Percentiles rank a stretch among this genome's conserved stretches.
Conservation (phyloP, 2,888 invertebrate species). For the Lathronympha strigana region DNA sequence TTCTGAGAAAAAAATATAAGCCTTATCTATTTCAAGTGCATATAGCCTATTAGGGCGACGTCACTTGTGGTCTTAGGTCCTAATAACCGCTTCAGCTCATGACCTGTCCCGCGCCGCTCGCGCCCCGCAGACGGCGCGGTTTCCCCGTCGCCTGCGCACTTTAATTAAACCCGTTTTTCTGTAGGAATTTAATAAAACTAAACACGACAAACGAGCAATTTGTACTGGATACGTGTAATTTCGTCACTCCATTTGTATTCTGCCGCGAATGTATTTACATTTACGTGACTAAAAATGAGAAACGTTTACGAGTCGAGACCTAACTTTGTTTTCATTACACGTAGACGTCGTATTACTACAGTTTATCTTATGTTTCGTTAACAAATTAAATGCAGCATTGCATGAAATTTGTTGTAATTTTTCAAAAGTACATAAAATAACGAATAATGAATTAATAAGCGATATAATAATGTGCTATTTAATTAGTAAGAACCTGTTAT, state of each 20-base stretch:
- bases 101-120: neutral
- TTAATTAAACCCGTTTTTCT: conserved; percentile 37
- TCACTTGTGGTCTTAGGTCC: neutral
- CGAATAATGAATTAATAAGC: no score
- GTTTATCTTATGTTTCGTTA: no score
- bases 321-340: neutral
- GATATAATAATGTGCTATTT: no score
- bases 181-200: conserved; percentile 26
- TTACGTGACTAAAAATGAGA: neutral
- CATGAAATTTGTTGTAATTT: no score
- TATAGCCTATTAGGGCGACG: no score
- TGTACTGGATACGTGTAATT: conserved; percentile 8
- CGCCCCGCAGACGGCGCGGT: conserved; percentile 18
- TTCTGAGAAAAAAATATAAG: no score
- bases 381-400: no score
- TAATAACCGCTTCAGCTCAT: conserved; percentile 5
- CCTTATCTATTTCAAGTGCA: no score
- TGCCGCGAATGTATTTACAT: neutral
- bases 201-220: conserved; percentile 5
- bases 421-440: no score
- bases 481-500: no score
- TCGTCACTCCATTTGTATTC: conserved; percentile 2
- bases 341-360: no score
- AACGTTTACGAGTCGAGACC: neutral
- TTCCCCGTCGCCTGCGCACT: conserved; percentile 21